These are phyloP conservation scores for Sapayoa aenigma DNA, from an alignment of 2,113 vertebrate genomes.

Conservation along the genomic window DNA sequence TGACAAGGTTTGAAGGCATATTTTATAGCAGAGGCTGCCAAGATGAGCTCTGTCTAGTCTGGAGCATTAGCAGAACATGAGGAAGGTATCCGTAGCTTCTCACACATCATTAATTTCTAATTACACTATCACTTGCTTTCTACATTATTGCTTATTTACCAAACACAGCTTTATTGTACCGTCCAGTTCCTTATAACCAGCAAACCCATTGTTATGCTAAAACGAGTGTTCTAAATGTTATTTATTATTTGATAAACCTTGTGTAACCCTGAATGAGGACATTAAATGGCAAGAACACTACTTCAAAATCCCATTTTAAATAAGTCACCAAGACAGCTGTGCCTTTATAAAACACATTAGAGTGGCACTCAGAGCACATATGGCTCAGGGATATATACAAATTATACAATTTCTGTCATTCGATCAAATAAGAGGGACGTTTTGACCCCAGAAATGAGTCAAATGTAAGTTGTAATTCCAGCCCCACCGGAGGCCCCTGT, in stretches of 20 bases:
- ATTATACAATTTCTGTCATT: constrained; percentile 89
- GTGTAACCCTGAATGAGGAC: constrained; percentile 79
- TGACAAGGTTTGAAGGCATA: constrained; percentile 31
- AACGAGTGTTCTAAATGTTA: constrained; percentile 62
- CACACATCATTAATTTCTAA: constrained; percentile 52
- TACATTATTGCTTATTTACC: constrained; percentile 60
- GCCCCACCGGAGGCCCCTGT: constrained; percentile 78
- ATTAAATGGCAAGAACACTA: constrained; percentile 77
- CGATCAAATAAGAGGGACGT: constrained; percentile 85
- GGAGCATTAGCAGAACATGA: background rate
- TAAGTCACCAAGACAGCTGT: constrained; percentile 83
- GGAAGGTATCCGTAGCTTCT: constrained; percentile 4
- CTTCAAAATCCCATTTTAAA: constrained; percentile 84
- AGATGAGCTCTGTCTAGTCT: constrained; percentile 23
- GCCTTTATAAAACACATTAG: constrained; percentile 85
- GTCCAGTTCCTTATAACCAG: constrained; percentile 48
- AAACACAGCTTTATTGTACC: constrained; percentile 17
- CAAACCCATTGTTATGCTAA: constrained; percentile 66
- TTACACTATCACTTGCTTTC: constrained; percentile 39
- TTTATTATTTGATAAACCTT: constrained; percentile 77
- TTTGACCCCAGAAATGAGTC: constrained; percentile 83
- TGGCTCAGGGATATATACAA: constrained; percentile 88
- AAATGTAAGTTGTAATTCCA: constrained; percentile 87
- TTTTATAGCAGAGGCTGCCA: constrained; percentile 21
- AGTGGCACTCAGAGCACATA: constrained; percentile 81